Evolutionary conservation across 2,797 vertebrate species (phyloP).

Genomic region (Notoglanidium macrostoma): DNA sequence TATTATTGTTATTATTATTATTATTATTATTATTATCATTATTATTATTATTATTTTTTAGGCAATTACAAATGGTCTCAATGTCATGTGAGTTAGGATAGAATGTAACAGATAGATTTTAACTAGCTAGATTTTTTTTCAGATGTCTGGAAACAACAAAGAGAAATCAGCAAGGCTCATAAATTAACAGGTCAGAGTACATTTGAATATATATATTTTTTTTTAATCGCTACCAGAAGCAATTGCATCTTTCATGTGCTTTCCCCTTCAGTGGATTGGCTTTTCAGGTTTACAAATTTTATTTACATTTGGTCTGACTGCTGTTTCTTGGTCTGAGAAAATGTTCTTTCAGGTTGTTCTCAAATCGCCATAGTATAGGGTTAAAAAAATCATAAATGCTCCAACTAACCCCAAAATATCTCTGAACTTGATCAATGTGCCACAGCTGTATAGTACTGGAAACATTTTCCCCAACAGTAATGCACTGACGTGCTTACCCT

Average conservation of each 20-base stretch:
- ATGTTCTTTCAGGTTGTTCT: background rate
- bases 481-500: conserved; percentile 22
- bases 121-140: background rate
- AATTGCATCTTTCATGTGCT: background rate
- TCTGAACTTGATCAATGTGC: conserved; percentile 77
- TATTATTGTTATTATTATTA: too few relatives aligned
- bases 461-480: conserved; percentile 77
- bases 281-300: background rate
- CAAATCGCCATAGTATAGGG: background rate
- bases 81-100: background rate
- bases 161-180: background rate
- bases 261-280: background rate
- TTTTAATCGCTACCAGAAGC: background rate
- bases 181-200: background rate
- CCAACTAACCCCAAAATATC: background rate
- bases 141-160: background rate
- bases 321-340: background rate
- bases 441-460: conserved; percentile 70
- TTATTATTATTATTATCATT: too few relatives aligned
- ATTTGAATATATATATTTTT: too few relatives aligned
- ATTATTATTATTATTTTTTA: background rate
- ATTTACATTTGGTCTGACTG: background rate
- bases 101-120: background rate
- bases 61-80: background rate
- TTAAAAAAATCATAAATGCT: background rate